Evolutionary conservation across 2,797 vertebrate species (phyloP), one percentile per base, ranked within the genome.

Genomic region (Sebastes elongatus): DNA sequence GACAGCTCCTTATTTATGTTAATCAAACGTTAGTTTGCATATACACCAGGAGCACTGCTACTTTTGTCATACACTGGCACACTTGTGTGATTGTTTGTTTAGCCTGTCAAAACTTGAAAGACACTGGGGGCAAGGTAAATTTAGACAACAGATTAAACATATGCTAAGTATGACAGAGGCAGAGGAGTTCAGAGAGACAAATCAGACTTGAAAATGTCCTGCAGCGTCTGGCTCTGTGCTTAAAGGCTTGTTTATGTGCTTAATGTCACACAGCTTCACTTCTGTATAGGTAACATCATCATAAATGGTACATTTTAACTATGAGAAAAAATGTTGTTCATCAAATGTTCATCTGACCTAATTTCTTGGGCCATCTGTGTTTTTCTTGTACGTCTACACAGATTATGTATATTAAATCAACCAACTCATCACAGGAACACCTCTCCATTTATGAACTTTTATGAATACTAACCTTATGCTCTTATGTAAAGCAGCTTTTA

Each of bases 401-500:
- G 14, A 55, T 38, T 4, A 62, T 22, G 18, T 55, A 3, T 38
- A 30, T 63, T 53, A 74, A 76, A 84, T 76, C n/a, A 73, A 53
- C 33, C 33, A 66, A 30, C 22, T 52, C 52, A 20, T 61, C 33
- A 52, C 13, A 30, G 25, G 6, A 75, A 64, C 38, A 78, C 11
- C 23, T 52, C 27, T 56, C 16, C 10, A 42, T 74, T 63, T 64
- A 32, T 80, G 11, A 70, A 3, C 53, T 74, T 72, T 33, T 63
- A 73, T 69, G 33, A 78, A 81, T 55, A 49, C 35, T 42, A 28
- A 76, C 49, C 25, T 68, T 63, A n/a, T 57, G 49, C 57, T 70
- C 27, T 73, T 61, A 79, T 23, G 64, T 61, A 69, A 80, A 81
- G 38, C 35, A 78, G 64, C 67, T 66, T 66, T 66, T 22, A 67